A percentile compares a stretch with the other conserved stretches of the same genome.
Conservation (phyloP, 2,113 vertebrate genomes). For the Corydoras sp. region DNA sequence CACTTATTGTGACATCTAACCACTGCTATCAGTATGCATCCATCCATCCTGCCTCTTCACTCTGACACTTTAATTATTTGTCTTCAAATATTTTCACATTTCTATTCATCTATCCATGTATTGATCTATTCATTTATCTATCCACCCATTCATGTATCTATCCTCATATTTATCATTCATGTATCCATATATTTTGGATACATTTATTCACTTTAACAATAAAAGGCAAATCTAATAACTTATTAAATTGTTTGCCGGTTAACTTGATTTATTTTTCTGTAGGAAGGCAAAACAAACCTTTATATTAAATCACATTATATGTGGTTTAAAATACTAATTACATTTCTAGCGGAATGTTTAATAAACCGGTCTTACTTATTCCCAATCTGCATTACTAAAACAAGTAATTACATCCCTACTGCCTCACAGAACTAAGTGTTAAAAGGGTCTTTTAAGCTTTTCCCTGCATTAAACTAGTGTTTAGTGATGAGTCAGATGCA, state of each 20-base stretch:
- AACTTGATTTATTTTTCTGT: neutral
- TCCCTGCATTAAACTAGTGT: slow-evolving; percentile 21
- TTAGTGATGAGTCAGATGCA: slow-evolving; percentile 26
- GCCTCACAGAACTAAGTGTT: slow-evolving; percentile 16
- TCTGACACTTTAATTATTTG: neutral
- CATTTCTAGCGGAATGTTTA: slow-evolving; percentile 19
- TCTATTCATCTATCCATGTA: too few species aligned
- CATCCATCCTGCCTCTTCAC: slow-evolving; percentile 8
- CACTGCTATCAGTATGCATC: neutral
- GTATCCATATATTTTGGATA: too few species aligned
- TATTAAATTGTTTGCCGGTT: neutral
- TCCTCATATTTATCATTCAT: too few species aligned
- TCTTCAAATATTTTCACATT: too few species aligned
- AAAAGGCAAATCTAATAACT: neutral
- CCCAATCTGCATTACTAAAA: slow-evolving; percentile 1
- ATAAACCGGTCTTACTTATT: slow-evolving; percentile 12
- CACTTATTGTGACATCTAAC: neutral
- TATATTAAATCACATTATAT: slow-evolving; percentile 11
- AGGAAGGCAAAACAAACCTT: slow-evolving; percentile 4
- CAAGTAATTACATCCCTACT: slow-evolving; percentile 14
- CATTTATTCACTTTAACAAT: too few species aligned
- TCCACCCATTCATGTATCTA: too few species aligned
- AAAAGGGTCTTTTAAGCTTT: slow-evolving; percentile 24
- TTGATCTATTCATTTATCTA: too few species aligned
- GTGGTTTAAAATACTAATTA: slow-evolving; percentile 4